Conservation (phyloP, 2,113 vertebrate species). For the Hippocampus zosterae region DNA sequence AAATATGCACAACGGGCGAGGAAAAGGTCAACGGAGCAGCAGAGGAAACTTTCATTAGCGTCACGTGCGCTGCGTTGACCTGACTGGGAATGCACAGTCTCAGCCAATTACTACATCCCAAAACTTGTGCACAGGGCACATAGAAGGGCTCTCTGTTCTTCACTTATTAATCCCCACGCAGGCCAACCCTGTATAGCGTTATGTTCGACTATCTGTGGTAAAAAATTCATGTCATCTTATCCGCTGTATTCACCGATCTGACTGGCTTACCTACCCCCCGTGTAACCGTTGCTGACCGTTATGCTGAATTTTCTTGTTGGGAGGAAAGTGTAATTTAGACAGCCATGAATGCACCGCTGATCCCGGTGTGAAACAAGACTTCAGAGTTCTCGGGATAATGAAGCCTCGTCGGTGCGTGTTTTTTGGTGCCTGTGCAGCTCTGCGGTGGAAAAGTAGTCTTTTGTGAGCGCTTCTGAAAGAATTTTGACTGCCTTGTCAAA, state of each 20-base stretch:
- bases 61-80: conserved; percentile 35
- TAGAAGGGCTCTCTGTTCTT: conserved; percentile 45
- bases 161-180: conserved; percentile 58
- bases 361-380: conserved; percentile 41
- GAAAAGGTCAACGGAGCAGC: conserved; percentile 41
- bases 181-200: conserved; percentile 36
- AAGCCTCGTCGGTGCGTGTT: conserved; percentile 24
- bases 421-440: neutral
- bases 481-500: neutral
- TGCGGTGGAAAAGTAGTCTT: neutral
- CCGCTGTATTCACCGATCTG: conserved; percentile 21
- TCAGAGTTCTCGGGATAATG: conserved; percentile 43
- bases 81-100: conserved; percentile 51
- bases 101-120: conserved; percentile 62
- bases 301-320: conserved; percentile 32
- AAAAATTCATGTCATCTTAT: conserved; percentile 53
- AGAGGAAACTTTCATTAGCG: conserved; percentile 50
- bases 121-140: conserved; percentile 50
- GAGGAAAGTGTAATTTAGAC: conserved; percentile 39
- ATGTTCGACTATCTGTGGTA: conserved; percentile 50
- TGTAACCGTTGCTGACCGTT: conserved; percentile 40
- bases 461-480: neutral
- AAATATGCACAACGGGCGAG: conserved; percentile 38
- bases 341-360: conserved; percentile 26
- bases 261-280: conserved; percentile 26